These are phyloP conservation scores for Nematolebias whitei DNA, from an alignment of 2,113 vertebrate genomes.

Conservation along the genomic window DNA sequence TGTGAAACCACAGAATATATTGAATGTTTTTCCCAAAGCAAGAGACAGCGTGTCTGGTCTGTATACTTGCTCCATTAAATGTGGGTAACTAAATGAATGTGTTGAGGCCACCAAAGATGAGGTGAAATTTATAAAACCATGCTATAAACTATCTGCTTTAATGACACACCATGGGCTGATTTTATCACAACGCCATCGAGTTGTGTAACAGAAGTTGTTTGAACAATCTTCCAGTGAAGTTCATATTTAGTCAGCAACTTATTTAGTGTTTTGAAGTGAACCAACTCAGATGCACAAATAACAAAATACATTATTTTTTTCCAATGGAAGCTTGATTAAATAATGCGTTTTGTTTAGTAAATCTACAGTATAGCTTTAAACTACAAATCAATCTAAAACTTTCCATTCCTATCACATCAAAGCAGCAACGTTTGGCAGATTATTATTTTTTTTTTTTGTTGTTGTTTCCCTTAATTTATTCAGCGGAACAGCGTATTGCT, in stretches of 20 bases:
- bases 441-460: neutral
- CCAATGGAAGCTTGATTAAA: neutral
- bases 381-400: neutral
- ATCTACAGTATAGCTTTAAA: neutral
- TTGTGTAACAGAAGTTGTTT: conserved; percentile 26
- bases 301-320: conserved; percentile 1
- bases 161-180: no score
- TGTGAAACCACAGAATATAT: conserved; percentile 25
- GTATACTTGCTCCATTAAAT: neutral
- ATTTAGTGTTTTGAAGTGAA: neutral
- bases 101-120: conserved; percentile 20
- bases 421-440: neutral
- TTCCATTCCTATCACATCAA: neutral
- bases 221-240: conserved; percentile 7
- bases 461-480: conserved; percentile 33
- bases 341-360: neutral
- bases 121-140: conserved; percentile 31
- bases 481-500: neutral
- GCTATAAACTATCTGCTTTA: no score
- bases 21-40: conserved; percentile 19
- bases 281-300: conserved; percentile 1
- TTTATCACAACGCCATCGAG: conserved; percentile 27
- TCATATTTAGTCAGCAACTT: conserved; percentile 10
- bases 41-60: neutral
- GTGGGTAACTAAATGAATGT: conserved; percentile 17